Evolutionary conservation across 2,888 invertebrate genomes (phyloP).

Genomic region (Boloria euphrosyne): DNA sequence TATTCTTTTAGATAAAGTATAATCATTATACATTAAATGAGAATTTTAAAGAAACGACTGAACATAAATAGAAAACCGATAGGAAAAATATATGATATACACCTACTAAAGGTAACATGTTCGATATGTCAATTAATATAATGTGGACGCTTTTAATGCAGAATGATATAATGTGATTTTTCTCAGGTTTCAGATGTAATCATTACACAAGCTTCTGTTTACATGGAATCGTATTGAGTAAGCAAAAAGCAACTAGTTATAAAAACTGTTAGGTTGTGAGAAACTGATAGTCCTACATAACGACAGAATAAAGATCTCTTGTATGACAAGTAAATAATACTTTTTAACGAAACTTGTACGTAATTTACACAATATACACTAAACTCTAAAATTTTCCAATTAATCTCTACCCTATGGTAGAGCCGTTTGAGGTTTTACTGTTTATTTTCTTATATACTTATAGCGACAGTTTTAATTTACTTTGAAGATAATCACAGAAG

Average conservation of each 20-base stretch:
- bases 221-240: neutral
- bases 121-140: neutral
- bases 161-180: neutral
- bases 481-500: too few species aligned
- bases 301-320: slow-evolving; percentile 4
- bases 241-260: neutral
- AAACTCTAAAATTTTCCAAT: too few species aligned
- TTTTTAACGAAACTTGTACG: neutral
- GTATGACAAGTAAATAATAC: neutral
- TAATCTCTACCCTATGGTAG: too few species aligned
- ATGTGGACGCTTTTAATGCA: neutral
- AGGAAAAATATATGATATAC: neutral
- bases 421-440: too few species aligned
- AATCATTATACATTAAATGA: too few species aligned
- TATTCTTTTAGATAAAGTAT: too few species aligned
- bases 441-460: too few species aligned
- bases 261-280: slow-evolving; percentile 20
- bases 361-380: too few species aligned
- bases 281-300: slow-evolving; percentile 12
- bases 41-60: too few species aligned
- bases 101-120: neutral
- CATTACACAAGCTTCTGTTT: slow-evolving; percentile 9
- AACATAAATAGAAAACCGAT: too few species aligned
- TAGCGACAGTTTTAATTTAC: too few species aligned
- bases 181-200: slow-evolving; percentile 8